These are phyloP conservation scores for Itoplectis maculator DNA, from an alignment of 2,888 invertebrate genomes.

Conservation along the genomic window DNA sequence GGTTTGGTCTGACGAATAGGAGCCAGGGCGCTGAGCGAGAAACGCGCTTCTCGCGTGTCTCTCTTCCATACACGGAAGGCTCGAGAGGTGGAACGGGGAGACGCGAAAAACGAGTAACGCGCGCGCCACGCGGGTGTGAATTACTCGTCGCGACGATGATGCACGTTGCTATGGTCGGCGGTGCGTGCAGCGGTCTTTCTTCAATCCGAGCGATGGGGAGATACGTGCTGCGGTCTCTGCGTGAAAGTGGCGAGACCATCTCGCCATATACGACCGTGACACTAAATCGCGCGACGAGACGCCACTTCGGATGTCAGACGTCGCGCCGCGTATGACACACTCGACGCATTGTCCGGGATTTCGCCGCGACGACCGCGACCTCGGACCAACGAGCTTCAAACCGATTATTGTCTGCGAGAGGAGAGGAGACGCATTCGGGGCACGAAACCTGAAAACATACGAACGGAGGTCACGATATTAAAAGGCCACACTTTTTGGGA, in stretches of 20 bases:
- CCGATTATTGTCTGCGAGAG: conserved; percentile 11
- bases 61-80: conserved; percentile 51
- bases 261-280: conserved; percentile 75
- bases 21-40: conserved; percentile 10
- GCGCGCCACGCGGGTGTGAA: conserved; percentile 33
- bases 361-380: conserved; percentile 24
- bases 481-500: neutral
- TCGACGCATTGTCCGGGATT: neutral
- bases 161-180: conserved; percentile 45
- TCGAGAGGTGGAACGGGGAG: neutral
- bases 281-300: conserved; percentile 73
- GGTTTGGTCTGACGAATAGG: conserved; percentile 60
- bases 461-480: neutral
- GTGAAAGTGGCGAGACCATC: conserved; percentile 65
- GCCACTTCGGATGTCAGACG: conserved; percentile 61
- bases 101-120: neutral
- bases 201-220: neutral
- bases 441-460: conserved; percentile 16
- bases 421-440: conserved; percentile 8
- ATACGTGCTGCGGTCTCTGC: conserved; percentile 8
- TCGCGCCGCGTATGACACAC: conserved; percentile 46
- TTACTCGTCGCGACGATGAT: conserved; percentile 48
- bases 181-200: neutral
- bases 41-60: neutral
- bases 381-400: conserved; percentile 17